phyloP scores from a whole-genome alignment of 2,113 vertebrate species.

The Crotalus viridis region DNA sequence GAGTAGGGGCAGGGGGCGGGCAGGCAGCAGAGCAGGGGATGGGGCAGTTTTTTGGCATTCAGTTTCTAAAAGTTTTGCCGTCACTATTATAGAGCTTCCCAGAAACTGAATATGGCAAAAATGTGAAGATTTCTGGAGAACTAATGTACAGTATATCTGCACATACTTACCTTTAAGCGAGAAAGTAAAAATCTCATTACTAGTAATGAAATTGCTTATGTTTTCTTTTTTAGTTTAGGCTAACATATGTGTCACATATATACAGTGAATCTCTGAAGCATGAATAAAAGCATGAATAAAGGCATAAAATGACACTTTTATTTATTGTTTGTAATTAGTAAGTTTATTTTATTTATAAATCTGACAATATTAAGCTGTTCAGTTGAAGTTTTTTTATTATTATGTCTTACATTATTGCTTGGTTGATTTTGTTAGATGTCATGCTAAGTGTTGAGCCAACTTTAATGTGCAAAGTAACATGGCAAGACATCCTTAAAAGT shows the following conservation, averaged over 20 bases:
- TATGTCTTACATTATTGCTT: neutral
- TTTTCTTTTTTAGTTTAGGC: slow-evolving; percentile 5
- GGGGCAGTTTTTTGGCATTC: no score
- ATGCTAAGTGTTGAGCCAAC: neutral
- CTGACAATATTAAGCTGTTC: slow-evolving; percentile 10
- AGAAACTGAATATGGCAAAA: neutral
- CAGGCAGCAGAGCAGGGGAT: no score
- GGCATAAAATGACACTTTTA: neutral
- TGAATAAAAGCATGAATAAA: slow-evolving; percentile 29
- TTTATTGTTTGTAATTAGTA: slow-evolving; percentile 21
- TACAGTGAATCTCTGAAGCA: neutral
- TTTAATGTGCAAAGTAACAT: neutral
- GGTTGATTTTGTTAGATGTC: neutral
- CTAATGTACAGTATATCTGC: neutral
- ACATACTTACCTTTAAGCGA: slow-evolving; percentile 16
- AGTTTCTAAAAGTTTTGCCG: no score
- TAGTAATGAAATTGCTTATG: slow-evolving; percentile 14
- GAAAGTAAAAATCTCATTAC: slow-evolving; percentile 21
- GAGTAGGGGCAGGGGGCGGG: no score
- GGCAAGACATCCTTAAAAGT: neutral
- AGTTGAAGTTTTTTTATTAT: neutral
- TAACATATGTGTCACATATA: slow-evolving; percentile 14
- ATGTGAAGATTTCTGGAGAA: neutral
- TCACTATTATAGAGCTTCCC: neutral
- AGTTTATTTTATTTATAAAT: slow-evolving; percentile 10